Conservation (phyloP, 2,113 vertebrate genomes). For the Myotis yumanensis region DNA sequence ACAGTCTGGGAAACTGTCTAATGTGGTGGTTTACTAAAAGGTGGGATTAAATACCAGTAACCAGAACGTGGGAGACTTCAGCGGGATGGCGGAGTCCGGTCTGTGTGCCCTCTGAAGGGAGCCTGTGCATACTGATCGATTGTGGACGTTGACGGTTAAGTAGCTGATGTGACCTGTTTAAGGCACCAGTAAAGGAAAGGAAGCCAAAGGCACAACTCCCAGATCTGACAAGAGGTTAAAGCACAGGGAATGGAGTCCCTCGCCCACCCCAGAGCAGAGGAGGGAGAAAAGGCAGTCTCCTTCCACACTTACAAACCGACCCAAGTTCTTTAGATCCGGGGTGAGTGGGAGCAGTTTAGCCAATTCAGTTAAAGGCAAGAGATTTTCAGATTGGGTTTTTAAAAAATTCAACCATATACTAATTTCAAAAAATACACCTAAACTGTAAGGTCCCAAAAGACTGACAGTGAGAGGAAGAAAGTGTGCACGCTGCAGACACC, state of each 20-base stretch:
- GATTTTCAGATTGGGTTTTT: not conserved
- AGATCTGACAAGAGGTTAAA: not conserved
- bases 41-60: not conserved
- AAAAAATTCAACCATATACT: not conserved
- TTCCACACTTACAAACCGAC: not conserved
- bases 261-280: fast-evolving
- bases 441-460: not conserved
- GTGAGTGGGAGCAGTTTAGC: not conserved
- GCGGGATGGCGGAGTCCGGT: not conserved
- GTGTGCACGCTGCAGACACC: fast-evolving
- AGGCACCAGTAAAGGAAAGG: not conserved
- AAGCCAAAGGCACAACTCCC: not conserved
- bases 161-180: not conserved
- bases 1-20: not conserved
- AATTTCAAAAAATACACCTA: not conserved
- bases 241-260: too few relatives aligned
- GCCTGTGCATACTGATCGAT: not conserved
- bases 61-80: not conserved
- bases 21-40: not conserved
- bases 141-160: not conserved
- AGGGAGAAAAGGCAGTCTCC: fast-evolving
- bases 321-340: not conserved
- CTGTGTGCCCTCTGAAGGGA: not conserved
- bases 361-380: not conserved
- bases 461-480: not conserved